Percentiles rank a stretch among this genome's conserved stretches.
Conservation (phyloP, 2,888 invertebrate genomes). For the Hedya salicella region DNA sequence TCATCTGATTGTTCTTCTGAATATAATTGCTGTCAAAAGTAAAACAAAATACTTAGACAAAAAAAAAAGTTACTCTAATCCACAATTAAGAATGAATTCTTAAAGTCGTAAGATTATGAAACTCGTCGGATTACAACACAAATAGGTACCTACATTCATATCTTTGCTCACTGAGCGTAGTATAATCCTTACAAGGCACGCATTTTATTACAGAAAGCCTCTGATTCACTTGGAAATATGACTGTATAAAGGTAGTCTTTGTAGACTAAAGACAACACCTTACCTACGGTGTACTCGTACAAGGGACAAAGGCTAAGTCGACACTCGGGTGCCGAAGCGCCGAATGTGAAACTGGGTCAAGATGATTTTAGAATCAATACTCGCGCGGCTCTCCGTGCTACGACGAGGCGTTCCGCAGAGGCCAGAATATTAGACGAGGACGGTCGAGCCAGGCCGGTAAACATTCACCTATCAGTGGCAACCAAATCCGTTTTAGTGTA, state of each 20-base stretch:
- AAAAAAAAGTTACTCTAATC: not conserved
- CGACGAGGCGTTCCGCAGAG: slow-evolving; percentile 16
- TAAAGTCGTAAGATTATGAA: no score
- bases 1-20: no score
- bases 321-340: slow-evolving; percentile 38
- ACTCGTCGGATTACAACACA: no score
- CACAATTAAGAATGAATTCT: no score
- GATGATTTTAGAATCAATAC: slow-evolving; percentile 43
- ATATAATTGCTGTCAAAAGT: not conserved
- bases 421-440: slow-evolving; percentile 1
- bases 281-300: no score
- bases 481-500: no score
- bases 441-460: not conserved
- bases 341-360: slow-evolving; percentile 40
- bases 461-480: not conserved
- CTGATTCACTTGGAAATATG: slow-evolving; percentile 1
- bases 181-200: not conserved
- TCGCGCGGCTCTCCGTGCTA: slow-evolving; percentile 25
- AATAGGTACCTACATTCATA: no score
- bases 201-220: not conserved
- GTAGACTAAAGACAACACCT: no score
- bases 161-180: no score
- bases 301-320: slow-evolving; percentile 34
- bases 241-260: slow-evolving; percentile 9
- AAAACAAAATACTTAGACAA: not conserved